These are phyloP conservation scores for Syritta pipiens DNA, from an alignment of 2,888 invertebrate species.

Conservation along the genomic window DNA sequence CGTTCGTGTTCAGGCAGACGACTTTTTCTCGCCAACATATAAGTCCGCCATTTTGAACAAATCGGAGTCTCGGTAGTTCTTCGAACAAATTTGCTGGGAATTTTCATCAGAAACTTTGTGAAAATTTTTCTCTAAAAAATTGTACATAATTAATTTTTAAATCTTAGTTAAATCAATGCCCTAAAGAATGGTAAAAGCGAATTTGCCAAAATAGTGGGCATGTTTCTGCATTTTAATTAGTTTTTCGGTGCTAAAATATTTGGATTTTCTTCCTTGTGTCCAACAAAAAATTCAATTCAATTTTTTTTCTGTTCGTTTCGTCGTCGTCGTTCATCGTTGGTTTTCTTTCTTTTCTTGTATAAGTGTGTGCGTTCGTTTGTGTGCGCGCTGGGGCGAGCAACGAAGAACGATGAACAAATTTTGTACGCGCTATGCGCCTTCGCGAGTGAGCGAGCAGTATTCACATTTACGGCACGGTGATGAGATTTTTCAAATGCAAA, in stretches of 20 bases:
- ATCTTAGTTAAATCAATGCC: slow-evolving; percentile 59
- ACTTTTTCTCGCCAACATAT: slow-evolving; percentile 68
- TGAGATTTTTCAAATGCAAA: slow-evolving; percentile 63
- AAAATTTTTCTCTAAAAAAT: slow-evolving; percentile 64
- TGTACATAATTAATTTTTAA: slow-evolving; percentile 65
- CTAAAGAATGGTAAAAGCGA: slow-evolving; percentile 55
- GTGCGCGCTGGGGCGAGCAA: slow-evolving; percentile 63
- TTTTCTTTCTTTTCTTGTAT: slow-evolving; percentile 65
- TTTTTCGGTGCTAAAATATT: slow-evolving; percentile 65
- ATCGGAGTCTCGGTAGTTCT: slow-evolving; percentile 70
- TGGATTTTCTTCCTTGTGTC: slow-evolving; percentile 63
- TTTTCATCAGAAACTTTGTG: slow-evolving; percentile 69
- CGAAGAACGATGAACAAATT: slow-evolving; percentile 47
- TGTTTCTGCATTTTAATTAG: slow-evolving; percentile 60
- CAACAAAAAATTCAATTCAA: slow-evolving; percentile 69
- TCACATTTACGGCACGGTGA: slow-evolving; percentile 33
- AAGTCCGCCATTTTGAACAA: slow-evolving; percentile 69
- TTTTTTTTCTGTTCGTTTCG: slow-evolving; percentile 60
- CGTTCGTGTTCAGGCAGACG: slow-evolving; percentile 64
- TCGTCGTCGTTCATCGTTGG: slow-evolving; percentile 63
- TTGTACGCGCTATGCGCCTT: slow-evolving; percentile 51
- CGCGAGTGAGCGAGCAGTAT: slow-evolving; percentile 44
- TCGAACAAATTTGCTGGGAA: slow-evolving; percentile 68
- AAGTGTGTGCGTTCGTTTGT: slow-evolving; percentile 49
- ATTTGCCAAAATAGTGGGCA: slow-evolving; percentile 48